Base-by-base conservation (phyloP, 2,113 vertebrate species). In the Hydrochoerus hydrochaeris region DNA sequence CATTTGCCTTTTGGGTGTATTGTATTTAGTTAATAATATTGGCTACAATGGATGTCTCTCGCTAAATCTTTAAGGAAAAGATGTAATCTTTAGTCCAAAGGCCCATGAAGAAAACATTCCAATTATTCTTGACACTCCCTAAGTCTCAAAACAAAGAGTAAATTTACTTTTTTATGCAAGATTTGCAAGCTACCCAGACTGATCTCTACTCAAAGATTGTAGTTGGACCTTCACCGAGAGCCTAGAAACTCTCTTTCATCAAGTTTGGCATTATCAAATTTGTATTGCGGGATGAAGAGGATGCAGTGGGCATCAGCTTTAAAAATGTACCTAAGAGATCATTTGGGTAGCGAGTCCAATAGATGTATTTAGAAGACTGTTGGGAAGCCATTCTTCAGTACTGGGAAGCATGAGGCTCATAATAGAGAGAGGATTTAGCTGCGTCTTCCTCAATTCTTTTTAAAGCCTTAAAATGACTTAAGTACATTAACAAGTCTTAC, bases 41-140 rank as follows among this genome's bases (percentile, higher is more conserved):
- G 38, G 91, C 69, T 96, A 38, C 63, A 80, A 86, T 82, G 63
- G 80, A 46, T 97, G 81, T 26, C 77, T 94, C 69, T 95, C 90
- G 87, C 49, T 96, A 86, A 85, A 85, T 93, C 88, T 97, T 88
- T 80, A 92, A 69, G 57, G 67, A 85, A 95, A 97, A 90, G 75
- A 97, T 97, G 35, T n/a, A 89, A 94, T 93, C 62, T 87, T 93
- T 5, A 93, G 54, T 69, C 46, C 28, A 54, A 38, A 30, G n/a
- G 41, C 24, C 11, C 35, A 5, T n/a, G 38, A 93, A 96, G 62
- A 95, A 96, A 81, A 87, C 77, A 69, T 28, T 58, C 52, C 44
- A 88, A 30, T 78, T 83, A 88, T 82, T 92, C 28, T 85, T 82
- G 77, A 96, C 19, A 38, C 41, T 58, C 22, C 32, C 32, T 2